Evolutionary conservation across 92 coral and sea anemone species (phyloP).

Genomic region (Zoanthus solanderi): DNA sequence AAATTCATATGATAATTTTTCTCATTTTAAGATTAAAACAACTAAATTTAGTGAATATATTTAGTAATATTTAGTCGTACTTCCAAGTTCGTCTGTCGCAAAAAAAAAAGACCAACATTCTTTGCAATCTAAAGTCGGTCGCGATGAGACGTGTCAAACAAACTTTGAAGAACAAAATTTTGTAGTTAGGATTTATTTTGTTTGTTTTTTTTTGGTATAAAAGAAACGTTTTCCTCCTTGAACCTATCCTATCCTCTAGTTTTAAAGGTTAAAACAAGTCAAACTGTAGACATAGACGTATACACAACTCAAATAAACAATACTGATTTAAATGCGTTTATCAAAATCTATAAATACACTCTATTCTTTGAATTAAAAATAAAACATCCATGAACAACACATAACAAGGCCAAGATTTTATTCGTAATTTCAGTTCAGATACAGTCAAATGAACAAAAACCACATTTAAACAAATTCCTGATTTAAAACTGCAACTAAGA

Average conservation of each 20-base stretch:
- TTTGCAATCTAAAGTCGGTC: not conserved
- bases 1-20: not conserved
- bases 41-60: not conserved
- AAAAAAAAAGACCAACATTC: not conserved
- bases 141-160: not conserved
- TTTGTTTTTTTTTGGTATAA: not conserved
- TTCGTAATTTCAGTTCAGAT: conserved; percentile 1
- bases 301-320: not conserved
- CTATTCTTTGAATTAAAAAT: not conserved
- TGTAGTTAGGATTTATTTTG: not conserved
- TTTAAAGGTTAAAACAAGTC: not conserved
- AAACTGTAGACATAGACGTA: not conserved
- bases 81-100: not conserved
- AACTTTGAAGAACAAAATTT: not conserved
- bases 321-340: not conserved
- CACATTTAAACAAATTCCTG: not conserved
- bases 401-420: not conserved
- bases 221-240: not conserved
- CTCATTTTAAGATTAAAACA: not conserved
- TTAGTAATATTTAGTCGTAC: not conserved
- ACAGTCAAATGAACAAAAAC: not conserved
- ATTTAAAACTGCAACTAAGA: not conserved
- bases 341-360: not conserved
- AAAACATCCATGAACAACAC: not conserved
- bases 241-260: not conserved